phyloP scores from a whole-genome alignment of 2,888 invertebrate genomes.

The Diogma glabrata region DNA sequence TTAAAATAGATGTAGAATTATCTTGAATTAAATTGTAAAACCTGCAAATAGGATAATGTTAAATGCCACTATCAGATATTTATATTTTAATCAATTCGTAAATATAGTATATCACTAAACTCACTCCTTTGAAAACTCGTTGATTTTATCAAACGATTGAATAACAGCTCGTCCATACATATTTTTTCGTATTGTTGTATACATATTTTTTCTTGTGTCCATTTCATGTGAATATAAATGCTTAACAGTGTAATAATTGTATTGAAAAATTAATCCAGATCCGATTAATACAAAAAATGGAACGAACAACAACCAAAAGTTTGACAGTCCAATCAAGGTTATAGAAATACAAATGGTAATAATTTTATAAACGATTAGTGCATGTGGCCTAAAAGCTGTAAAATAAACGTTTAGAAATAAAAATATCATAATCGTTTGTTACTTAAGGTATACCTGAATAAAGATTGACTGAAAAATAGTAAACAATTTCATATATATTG shows the following conservation, averaged over 20 bases:
- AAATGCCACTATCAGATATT: neutral
- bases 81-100: neutral
- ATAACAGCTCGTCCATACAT: constrained; percentile 14
- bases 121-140: constrained; percentile 13
- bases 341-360: neutral
- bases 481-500: neutral
- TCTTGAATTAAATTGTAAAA: constrained; percentile 9
- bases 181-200: constrained; percentile 8
- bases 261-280: constrained; percentile 6
- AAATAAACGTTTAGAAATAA: too few species aligned
- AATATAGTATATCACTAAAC: neutral
- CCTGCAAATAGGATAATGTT: neutral
- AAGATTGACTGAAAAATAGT: constrained; percentile 2
- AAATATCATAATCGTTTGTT: too few species aligned
- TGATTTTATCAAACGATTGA: constrained; percentile 14
- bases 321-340: neutral
- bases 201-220: constrained; percentile 12
- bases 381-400: constrained; percentile 9
- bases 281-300: constrained; percentile 4
- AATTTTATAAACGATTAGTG: constrained; percentile 3
- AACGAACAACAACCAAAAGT: constrained; percentile 2
- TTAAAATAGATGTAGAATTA: constrained; percentile 15
- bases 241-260: constrained; percentile 7
- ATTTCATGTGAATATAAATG: constrained; percentile 12
- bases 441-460: too few species aligned